These are phyloP conservation scores for Raja brachyura DNA, from an alignment of 2,113 vertebrate species.

Conservation along the genomic window DNA sequence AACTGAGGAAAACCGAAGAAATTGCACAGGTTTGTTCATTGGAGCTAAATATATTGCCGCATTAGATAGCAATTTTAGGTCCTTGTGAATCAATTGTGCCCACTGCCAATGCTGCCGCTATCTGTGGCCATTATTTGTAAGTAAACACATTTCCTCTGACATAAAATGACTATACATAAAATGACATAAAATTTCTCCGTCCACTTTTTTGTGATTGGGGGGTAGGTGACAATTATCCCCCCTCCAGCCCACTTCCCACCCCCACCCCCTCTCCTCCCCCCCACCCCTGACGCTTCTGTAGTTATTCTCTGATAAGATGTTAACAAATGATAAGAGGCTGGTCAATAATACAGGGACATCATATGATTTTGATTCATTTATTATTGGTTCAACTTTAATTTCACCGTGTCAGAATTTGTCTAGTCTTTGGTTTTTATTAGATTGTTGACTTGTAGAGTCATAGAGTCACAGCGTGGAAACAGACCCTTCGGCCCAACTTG, in stretches of 20 bases:
- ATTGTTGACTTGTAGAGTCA: not conserved
- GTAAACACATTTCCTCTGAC: not conserved
- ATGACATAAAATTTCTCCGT: not conserved
- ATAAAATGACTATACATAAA: not conserved
- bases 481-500: too few relatives aligned
- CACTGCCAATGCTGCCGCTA: not conserved
- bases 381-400: not conserved
- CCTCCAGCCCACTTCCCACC: too few relatives aligned
- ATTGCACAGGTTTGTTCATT: slow-evolving; percentile 72
- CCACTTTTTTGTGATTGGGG: too few relatives aligned
- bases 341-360: not conserved
- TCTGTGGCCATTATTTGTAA: not conserved
- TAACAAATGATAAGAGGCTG: too few relatives aligned
- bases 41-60: not conserved
- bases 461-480: too few relatives aligned
- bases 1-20: slow-evolving; percentile 92
- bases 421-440: not conserved
- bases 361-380: not conserved
- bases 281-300: too few relatives aligned
- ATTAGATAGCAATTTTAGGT: not conserved
- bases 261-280: too few relatives aligned
- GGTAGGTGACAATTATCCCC: not conserved
- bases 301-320: not conserved
- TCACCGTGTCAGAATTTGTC: not conserved
- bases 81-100: not conserved